Percentiles rank a stretch among this genome's conserved stretches.
phyloP scores from a whole-genome alignment of 2,888 invertebrate genomes.

The Athripsodes cinereus region DNA sequence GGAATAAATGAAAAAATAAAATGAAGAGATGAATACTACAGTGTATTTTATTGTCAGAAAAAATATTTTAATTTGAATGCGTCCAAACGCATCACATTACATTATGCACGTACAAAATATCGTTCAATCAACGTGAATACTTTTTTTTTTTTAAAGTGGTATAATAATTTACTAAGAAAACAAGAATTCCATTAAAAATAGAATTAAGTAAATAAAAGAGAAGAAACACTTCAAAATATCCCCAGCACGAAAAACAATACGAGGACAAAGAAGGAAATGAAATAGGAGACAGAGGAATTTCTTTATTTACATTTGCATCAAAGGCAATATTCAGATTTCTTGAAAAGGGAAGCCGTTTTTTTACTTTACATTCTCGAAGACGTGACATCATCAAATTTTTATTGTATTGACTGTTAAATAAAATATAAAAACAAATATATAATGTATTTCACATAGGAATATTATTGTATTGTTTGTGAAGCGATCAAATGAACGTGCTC shows the following conservation, averaged over 20 bases:
- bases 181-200: too few relatives aligned
- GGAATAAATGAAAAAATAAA: too few relatives aligned
- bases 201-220: neutral
- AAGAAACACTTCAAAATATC: neutral
- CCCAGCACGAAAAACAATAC: neutral
- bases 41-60: too few relatives aligned
- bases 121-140: too few relatives aligned
- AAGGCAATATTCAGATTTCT: slow-evolving; percentile 20
- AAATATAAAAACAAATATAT: neutral
- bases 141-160: too few relatives aligned
- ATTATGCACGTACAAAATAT: too few relatives aligned
- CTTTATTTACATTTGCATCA: slow-evolving; percentile 16
- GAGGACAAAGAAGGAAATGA: neutral
- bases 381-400: neutral
- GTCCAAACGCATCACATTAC: too few relatives aligned
- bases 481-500: neutral
- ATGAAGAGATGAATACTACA: too few relatives aligned
- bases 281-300: slow-evolving; percentile 11
- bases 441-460: neutral
- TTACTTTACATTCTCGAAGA: neutral
- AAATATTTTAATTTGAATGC: too few relatives aligned
- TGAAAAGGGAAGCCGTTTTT: slow-evolving; percentile 1
- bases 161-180: too few relatives aligned
- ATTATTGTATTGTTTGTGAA: neutral
- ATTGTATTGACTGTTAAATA: neutral